Evolutionary conservation across 2,888 invertebrate species (phyloP), one percentile per base, ranked within the genome.

Genomic region (Melanophora roralis): DNA sequence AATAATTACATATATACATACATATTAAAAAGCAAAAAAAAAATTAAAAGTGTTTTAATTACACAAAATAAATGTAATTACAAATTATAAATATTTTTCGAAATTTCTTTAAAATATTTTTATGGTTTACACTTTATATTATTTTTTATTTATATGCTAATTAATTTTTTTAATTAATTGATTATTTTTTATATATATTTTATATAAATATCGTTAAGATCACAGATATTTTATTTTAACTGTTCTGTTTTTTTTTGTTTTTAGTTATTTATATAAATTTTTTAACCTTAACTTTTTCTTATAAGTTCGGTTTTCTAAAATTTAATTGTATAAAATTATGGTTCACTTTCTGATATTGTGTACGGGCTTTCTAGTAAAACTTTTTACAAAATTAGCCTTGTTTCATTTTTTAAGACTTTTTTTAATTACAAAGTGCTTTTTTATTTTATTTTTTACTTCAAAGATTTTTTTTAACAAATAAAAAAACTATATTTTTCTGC

Each of bases 181-280:
- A 78, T 82, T 82, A 75, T 82, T 84, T 84, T 27, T 27, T 27
- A 5, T 27, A 27, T 27, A 6, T 27, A 5, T 84, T 86, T 84
- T 62, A 78, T 84, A 84, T 87, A 87, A 89, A 89, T 89, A 89
- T 89, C 88, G 88, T 87, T 89, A 88, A 88, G 89, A 89, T 90
- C 90, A 89, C 90, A 90, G 90, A 89, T 90, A 89, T 89, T 87
- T 88, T 89, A 89, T 89, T 86, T 89, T 84, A 85, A 78, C 82
- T 84, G 76, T 82, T 76, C 72, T 78, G 81, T 74, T 81, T 60
- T 59, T 51, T 67, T 59, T 45, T 38, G 62, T 72, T 78, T 14
- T 38, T 73, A 16, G 43, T 59, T 65, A 32, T 71, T 55, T 38
- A 45, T 32, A 27, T 53, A 59, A 64, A 38, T 68, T 64, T 14